Evolutionary conservation across 30 jellyfish, hydroid and myxozoan species (phyloP), one percentile per base, ranked within the genome.

Genomic region (Rhopilema esculentum): DNA sequence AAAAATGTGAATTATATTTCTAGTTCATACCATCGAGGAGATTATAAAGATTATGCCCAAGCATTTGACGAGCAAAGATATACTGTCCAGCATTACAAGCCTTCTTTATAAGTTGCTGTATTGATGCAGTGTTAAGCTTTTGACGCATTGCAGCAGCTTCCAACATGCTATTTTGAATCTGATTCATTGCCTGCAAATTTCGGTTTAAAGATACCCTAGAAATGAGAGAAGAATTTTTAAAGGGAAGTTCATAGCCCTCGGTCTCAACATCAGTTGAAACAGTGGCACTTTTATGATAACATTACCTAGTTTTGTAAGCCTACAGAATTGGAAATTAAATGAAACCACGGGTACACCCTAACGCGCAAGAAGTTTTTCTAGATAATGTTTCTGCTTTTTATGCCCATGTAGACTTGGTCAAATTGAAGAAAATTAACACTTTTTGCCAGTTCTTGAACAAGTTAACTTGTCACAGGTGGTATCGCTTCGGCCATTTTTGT

Each of bases 71-170:
- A 20, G 89, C 97, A 73, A 89, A 81, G 16, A 80, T 49, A 64
- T 67, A 80, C n/a, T 89, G 82, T 50, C 66, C 73, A 20, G 86
- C 50, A 32, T 32, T 71, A 64, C 89, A 72, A 0, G 97, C 88
- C n/a, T 65, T 52, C 53, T 89, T 79, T 15, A 89, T 74, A 0
- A 27, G 88, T 50, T 63, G 79, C 32, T 57, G 80, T 8, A 89
- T 80, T 7, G 17, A 49, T 12, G 28, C 69, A 16, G 28, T 31
- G 40, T 57, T 66, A 1, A 71, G 50, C 22, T 82, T 25, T 20
- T 29, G 63, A 26, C 85, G 53, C 97, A 89, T 89, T 9, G 92
- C 89, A 66, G 80, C 86, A 24, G 97, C 92, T 15, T 89, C 92
- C 66, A 72, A 50, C 71, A 89, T 74, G 17, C 92, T 92, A 29